Evolutionary conservation across 2,113 vertebrate species (phyloP).

Genomic region (Rhinolophus ferrumequinum): DNA sequence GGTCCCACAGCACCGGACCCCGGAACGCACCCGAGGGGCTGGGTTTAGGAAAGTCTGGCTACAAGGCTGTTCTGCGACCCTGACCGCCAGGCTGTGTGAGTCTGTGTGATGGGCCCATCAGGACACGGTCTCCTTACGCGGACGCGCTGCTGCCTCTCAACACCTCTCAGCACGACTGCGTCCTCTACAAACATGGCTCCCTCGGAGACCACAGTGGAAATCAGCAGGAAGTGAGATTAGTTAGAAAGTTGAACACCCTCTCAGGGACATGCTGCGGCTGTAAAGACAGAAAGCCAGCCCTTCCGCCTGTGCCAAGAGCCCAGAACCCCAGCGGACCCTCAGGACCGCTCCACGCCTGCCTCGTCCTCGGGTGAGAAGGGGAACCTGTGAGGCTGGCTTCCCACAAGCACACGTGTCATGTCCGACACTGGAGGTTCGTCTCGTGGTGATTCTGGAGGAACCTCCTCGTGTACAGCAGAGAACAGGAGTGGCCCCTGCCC

Average conservation of each 20-base stretch:
- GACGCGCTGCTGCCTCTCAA: no score
- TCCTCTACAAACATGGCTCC: neutral
- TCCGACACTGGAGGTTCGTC: no score
- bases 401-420: no score
- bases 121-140: neutral
- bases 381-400: no score
- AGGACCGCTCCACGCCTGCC: no score
- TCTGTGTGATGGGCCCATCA: no score
- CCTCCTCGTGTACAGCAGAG: no score
- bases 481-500: neutral
- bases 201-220: neutral
- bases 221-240: neutral
- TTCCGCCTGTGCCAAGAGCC: neutral
- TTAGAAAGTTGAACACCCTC: neutral
- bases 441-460: no score
- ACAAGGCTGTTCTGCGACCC: no score
- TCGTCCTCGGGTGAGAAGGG: no score
- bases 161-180: no score
- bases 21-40: neutral
- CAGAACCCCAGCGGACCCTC: neutral
- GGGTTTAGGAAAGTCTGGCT: neutral
- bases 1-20: neutral
- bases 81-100: no score
- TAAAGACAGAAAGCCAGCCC: neutral
- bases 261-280: neutral